A percentile compares a stretch with the other conserved stretches of the same genome.
phyloP scores from a whole-genome alignment of 2,113 vertebrate genomes.

The Cyphomyrus discorhynchus region DNA sequence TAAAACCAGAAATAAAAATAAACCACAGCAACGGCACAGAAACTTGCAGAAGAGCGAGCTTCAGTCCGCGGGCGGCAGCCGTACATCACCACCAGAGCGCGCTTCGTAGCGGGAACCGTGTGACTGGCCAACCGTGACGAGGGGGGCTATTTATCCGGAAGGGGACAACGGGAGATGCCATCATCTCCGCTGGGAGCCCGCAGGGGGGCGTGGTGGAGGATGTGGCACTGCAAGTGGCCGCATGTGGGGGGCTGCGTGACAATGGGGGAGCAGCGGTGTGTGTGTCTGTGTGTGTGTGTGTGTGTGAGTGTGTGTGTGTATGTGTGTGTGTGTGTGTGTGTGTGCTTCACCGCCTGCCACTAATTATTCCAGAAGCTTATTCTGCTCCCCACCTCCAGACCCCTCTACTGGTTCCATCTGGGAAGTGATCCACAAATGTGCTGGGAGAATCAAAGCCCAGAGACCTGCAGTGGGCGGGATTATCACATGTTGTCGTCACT shows the following conservation, averaged over 20 bases:
- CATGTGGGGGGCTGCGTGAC: not conserved
- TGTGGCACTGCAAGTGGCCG: not conserved
- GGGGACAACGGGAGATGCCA: conserved; percentile 9
- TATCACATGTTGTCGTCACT: not conserved
- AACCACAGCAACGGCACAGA: not conserved
- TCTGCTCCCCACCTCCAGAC: not conserved
- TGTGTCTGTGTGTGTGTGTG: no score
- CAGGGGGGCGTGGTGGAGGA: conserved; percentile 3
- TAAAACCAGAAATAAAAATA: conserved; percentile 5
- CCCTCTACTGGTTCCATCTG: not conserved
- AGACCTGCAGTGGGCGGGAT: not conserved
- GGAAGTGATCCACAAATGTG: not conserved
- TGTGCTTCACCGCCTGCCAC: not conserved
- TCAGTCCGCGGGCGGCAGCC: conserved; percentile 5
- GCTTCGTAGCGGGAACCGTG: not conserved
- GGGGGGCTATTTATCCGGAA: conserved; percentile 32
- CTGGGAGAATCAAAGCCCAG: not conserved
- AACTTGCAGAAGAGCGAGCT: not conserved
- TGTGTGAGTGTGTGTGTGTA: not conserved
- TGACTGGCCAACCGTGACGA: conserved; percentile 31
- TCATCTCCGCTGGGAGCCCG: conserved; percentile 18
- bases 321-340: not conserved
- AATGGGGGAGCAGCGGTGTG: not conserved
- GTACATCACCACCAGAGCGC: conserved; percentile 13
- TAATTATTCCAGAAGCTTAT: not conserved